A percentile compares a stretch with the other conserved stretches of the same genome.
Conservation (phyloP, 2,113 vertebrate species). For the Ovis aries region ARS-UI_Ramb_v3.0 NC_056061.1:60284501-60285000, state of each 20-base stretch:
- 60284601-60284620: neutral
- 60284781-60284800: neutral
- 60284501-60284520: neutral
- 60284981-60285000: neutral
- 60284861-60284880: neutral
- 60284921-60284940: neutral
- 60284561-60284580: neutral
- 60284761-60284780: slow-evolving; percentile 87
- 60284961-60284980: neutral
- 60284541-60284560: neutral
- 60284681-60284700: slow-evolving; percentile 96
- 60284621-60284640: neutral
- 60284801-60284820: neutral
- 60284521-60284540: neutral
- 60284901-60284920: neutral
- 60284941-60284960: neutral
- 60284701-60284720: slow-evolving; percentile 94
- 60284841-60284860: neutral
- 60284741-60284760: slow-evolving; percentile 98
- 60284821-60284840: neutral
- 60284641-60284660: neutral
- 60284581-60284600: neutral
- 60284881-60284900: neutral
- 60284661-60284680: slow-evolving; percentile 98
- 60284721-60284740: slow-evolving; percentile 90